Conservation (phyloP, 92 coral and sea anemone genomes). For the Epizoanthus illoricatus region DNA sequence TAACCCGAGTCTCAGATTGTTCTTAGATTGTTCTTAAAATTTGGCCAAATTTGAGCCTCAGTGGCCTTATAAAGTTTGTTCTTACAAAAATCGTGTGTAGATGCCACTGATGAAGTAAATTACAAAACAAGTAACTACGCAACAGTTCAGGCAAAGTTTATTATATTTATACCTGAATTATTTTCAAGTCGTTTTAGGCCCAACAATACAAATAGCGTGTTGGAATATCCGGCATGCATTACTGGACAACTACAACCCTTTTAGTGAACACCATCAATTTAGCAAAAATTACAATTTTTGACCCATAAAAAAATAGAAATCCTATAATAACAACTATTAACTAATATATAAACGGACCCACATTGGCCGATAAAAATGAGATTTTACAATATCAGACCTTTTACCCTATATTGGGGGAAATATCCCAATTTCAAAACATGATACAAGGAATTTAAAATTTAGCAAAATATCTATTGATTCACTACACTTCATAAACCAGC, state of each 20-base stretch:
- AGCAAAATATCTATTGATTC: background rate
- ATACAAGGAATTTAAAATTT: background rate
- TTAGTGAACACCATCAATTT: background rate
- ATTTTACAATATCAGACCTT: background rate
- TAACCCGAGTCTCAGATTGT: no score
- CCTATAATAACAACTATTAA: background rate
- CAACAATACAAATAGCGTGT: background rate
- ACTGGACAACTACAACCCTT: slow-evolving; percentile 15
- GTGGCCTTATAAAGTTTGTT: no score
- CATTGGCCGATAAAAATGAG: background rate
- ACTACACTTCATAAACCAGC: background rate
- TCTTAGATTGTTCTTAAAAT: no score
- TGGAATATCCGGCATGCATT: slow-evolving; percentile 14
- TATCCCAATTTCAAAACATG: background rate
- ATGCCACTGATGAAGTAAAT: no score
- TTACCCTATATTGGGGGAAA: background rate
- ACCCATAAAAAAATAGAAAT: background rate
- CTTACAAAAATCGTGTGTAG: no score
- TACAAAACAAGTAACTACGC: no score
- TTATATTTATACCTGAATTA: slow-evolving; percentile 2
- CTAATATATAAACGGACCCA: background rate
- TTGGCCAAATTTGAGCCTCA: no score
- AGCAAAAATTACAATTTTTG: slow-evolving; percentile 20
- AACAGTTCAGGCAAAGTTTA: background rate
- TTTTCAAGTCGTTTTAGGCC: background rate